Base-by-base conservation (phyloP, 2,888 invertebrate genomes). In the Andrena bucephala region DNA sequence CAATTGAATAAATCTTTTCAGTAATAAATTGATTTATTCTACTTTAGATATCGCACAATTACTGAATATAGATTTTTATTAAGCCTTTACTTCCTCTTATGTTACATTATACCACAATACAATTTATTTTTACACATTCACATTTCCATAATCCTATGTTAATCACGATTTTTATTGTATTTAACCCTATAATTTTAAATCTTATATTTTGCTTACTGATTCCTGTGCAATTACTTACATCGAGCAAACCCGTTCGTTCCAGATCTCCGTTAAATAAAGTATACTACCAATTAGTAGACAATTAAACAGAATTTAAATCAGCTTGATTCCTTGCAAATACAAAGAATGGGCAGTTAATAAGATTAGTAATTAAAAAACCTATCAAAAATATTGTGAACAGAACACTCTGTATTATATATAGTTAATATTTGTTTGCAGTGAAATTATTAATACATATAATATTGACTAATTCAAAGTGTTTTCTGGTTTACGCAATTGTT, bases 401-500 rank as follows among this genome's bases (percentile, higher is more conserved):
- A 13, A 29, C 13, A 8, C 54, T 54, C 20, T 54, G 5, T 52
- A 13, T 57, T 57, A 24, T 20, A 54, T 10, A 59, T 24, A 42
- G 54, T 48, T 24, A 29, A 36, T 59, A 59, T 36, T 8, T 54
- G 3, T 10, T 42, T 54, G 20, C 29, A 63, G 36, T 10, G 6
- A 29, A 52, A 16, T 10, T 2, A 50, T 33, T 42, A 48, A 59
- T 27, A 1, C 62, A 27, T 36, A 13, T 3, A 36, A 8, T 65
- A 54, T 24, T 36, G 68, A 68, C 67, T 80, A 82, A 8, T 81
- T 85, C 60, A 59, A 59, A 68, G 48, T 36, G 65, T 13, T 66
- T 13, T 85, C 71, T 52, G 76, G 8, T 67, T 83, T 82, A 66
- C 68, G 59, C 42, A 76, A 66, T 76, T 81, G 79, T 62, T 70